A percentile compares a stretch with the other conserved stretches of the same genome.
phyloP scores from a whole-genome alignment of 2,888 invertebrate genomes.

The Troglohyphantes excavatus region DNA sequence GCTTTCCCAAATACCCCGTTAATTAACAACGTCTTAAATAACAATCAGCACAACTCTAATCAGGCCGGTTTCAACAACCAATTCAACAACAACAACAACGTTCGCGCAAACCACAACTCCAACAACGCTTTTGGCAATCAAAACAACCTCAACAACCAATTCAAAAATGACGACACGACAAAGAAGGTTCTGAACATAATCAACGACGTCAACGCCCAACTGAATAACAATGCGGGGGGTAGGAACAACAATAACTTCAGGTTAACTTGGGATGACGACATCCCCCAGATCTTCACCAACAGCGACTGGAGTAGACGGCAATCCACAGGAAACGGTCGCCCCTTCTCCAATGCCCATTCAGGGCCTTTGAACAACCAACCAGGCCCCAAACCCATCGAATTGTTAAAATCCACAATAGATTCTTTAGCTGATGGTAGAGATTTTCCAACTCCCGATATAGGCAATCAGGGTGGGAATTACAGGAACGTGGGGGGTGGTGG shows the following conservation, averaged over 20 bases:
- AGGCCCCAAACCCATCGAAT: conserved; percentile 37
- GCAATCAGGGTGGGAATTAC: conserved; percentile 26
- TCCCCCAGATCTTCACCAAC: conserved; percentile 30
- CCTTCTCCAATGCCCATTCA: conserved; percentile 61
- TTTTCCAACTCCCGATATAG: conserved; percentile 15
- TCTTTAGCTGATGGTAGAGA: conserved; percentile 25
- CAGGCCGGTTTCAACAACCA: background rate
- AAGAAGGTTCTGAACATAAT: conserved; percentile 61
- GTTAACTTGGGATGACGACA: conserved; percentile 68
- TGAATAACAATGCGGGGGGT: conserved; percentile 22
- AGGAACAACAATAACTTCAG: conserved; percentile 36
- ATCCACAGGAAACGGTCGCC: conserved; percentile 21
- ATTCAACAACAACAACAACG: background rate
- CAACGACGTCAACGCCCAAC: conserved; percentile 49
- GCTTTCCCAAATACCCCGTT: background rate
- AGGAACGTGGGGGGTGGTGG: conserved; percentile 63
- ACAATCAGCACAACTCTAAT: background rate
- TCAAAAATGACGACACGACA: conserved; percentile 55
- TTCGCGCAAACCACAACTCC: background rate
- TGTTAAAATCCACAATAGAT: conserved; percentile 41
- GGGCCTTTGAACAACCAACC: conserved; percentile 56
- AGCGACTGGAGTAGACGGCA: conserved; percentile 67
- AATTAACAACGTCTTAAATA: background rate
- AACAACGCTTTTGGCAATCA: background rate
- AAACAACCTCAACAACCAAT: conserved; percentile 46